These are phyloP conservation scores for Neosilurus mollespiculum DNA, from an alignment of 2,797 vertebrate genomes.

Conservation along the genomic window DNA sequence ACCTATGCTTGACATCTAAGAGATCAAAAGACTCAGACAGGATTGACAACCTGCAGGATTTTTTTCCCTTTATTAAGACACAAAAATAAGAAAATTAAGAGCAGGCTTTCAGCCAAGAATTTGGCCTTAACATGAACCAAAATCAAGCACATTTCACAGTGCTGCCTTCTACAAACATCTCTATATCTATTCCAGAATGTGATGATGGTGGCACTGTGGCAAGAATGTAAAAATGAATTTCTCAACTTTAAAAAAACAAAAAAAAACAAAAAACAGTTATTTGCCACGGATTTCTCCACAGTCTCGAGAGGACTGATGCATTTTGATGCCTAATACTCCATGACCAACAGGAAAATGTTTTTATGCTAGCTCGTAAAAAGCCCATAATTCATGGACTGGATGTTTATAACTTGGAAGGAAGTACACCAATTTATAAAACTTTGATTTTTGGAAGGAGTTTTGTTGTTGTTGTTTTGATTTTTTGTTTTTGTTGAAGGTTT, in stretches of 20 bases:
- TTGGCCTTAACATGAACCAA: not conserved
- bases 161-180: not conserved
- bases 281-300: not conserved
- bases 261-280: no score
- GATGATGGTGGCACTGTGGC: not conserved
- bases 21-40: no score
- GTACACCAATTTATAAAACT: not conserved
- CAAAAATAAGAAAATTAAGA: not conserved
- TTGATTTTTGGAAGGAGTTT: not conserved
- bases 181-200: not conserved
- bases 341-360: not conserved
- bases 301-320: not conserved
- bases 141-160: not conserved
- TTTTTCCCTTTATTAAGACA: no score
- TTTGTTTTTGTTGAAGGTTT: not conserved
- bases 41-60: not conserved
- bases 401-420: no score
- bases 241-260: not conserved
- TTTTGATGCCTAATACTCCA: not conserved
- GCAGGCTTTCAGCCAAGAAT: not conserved
- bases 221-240: not conserved
- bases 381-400: not conserved
- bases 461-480: not conserved
- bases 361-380: not conserved
- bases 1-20: no score